Evolutionary conservation across 2,113 vertebrate genomes (phyloP), one percentile per base, ranked within the genome.

Genomic region (Cyprinodon variegatus): DNA sequence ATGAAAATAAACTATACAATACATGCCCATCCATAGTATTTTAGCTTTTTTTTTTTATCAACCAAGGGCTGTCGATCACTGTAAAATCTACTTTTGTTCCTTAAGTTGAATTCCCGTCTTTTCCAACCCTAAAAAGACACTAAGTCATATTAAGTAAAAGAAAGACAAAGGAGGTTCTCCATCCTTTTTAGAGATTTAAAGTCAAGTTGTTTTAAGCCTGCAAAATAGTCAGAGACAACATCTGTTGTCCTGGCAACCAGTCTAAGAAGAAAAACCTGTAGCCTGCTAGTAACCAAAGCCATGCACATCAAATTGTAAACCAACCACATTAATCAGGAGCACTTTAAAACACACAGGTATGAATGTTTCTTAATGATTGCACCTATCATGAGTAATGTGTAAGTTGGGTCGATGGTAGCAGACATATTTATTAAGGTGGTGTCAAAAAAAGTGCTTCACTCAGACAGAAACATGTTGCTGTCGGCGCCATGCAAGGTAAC

Each of bases 251-350:
- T 39, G 48, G 79, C 83, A 83, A 86, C 78, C 37, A 41, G 65
- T 81, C 86, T 85, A 76, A 71, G 3, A 9, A 68, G 85, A 83
- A 85, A 86, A 86, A 90, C 81, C 90, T 90, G 89, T 77, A 75
- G 45, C 50, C 63, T 75, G 65, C 20, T 4, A 61, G 82, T 89
- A 74, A 68, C 81, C 82, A 88, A 3, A 20, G 83, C 69, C 41
- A 83, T 1, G 29, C 69, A 75, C 71, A 77, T 53, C 74, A 80
- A 72, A 15, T 81, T 80, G 79, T 88, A 89, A 91, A 57, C 86
- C 87, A 81, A 57, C 43, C 76, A 79, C 45, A 74, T 73, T 36
- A 48, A 61, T 69, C 68, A 78, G 59, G 70, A 29, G 67, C 60
- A 46, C 65, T 48, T 65, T 36, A 65, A 14, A 59, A 61, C 48